phyloP scores from a whole-genome alignment of 1,140 invertebrate species.

The Amyelois transitella region DNA sequence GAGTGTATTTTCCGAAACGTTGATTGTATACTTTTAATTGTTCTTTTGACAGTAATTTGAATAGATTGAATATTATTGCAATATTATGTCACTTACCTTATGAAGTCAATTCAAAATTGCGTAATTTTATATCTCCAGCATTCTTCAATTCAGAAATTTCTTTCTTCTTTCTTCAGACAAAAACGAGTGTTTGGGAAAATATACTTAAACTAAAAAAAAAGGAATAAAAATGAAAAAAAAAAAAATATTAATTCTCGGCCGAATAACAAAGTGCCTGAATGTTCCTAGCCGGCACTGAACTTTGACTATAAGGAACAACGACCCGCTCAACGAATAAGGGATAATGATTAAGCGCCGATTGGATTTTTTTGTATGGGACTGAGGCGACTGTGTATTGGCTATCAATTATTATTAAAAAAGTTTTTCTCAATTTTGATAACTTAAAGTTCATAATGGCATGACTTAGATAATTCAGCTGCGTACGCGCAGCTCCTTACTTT shows the following conservation, averaged over 20 bases:
- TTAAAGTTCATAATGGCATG: too few relatives aligned
- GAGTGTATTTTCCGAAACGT: too few relatives aligned
- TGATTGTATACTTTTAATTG: too few relatives aligned
- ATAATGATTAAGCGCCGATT: constrained; percentile 4
- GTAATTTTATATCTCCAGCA: not conserved
- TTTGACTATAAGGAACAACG: constrained; percentile 16
- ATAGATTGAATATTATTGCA: too few relatives aligned
- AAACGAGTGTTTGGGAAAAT: not conserved
- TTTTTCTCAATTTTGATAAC: not conserved
- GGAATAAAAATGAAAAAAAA: too few relatives aligned
- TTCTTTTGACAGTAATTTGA: too few relatives aligned
- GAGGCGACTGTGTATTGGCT: not conserved
- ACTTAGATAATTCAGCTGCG: too few relatives aligned
- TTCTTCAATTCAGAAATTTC: not conserved
- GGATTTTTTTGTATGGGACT: not conserved
- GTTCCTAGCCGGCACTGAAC: not conserved
- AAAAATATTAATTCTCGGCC: not conserved
- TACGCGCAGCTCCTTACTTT: too few relatives aligned
- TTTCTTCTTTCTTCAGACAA: not conserved
- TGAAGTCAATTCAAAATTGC: too few relatives aligned
- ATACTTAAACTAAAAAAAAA: not conserved
- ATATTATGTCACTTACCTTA: too few relatives aligned
- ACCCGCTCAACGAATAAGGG: constrained; percentile 32
- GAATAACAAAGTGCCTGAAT: not conserved
- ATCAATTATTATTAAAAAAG: not conserved